Evolutionary conservation across 2,888 invertebrate genomes (phyloP), one percentile per base, ranked within the genome.

Genomic region (Germaria angustata): DNA sequence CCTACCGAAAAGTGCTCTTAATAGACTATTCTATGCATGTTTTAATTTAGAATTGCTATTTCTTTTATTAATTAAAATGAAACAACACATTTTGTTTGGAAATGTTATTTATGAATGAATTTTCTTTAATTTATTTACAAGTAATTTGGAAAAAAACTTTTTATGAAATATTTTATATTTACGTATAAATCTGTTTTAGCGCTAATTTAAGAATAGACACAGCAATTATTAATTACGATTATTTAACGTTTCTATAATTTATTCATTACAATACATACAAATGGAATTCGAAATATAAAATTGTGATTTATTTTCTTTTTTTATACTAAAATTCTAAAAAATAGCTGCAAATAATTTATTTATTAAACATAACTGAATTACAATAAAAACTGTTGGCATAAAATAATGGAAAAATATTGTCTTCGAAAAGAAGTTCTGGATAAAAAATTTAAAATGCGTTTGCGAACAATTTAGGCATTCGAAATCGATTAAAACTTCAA

Each of bases 131-230:
- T 77, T 79, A 79, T 79, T 79, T 79, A 79, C 79, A 79, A 79
- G 2, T 72, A 15, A 79, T 41, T 76, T 59, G 41, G 49, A n/a
- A 68, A 59, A 49, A 39, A 53, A 1, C 7, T 44, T 65, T 68
- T 61, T 22, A 22, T 59, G 49, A 13, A 20, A 28, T 66, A 24
- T 49, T 73, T 57, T 8, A 46, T 57, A 17, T 32, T 61, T 61
- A 22, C 6, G 28, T 28, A 28, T 28, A 66, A 73, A 73, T 61
- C 49, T 59, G 41, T 65, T 71, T 80, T 76, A 80, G 71, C 66
- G 59, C 72, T 80, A 80, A 68, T 75, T 80, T 57, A 53, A 55
- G 15, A 77, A 68, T 77, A 77, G 66, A 81, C 61, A 81, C 81
- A 81, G 71, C 76, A 66, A 76, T 77, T 32, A 81, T 39, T 66